A percentile compares a stretch with the other conserved stretches of the same genome.
Evolutionary conservation across 2,113 vertebrate species (phyloP).

Genomic region (Phalacrocorax carbo): DNA sequence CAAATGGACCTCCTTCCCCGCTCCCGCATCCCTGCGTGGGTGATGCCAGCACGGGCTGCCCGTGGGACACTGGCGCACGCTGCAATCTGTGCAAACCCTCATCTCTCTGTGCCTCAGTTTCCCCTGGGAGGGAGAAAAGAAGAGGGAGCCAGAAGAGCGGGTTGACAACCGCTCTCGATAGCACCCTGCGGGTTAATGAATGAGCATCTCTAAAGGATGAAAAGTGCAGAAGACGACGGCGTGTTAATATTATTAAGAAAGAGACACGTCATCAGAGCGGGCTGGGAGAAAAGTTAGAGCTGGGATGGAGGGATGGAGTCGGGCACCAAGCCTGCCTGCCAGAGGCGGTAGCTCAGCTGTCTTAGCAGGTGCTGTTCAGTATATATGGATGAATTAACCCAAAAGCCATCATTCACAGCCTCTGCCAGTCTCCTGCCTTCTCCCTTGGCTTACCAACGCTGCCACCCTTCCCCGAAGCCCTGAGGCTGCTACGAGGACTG

Average conservation of each 20-base stretch:
- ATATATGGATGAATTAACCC: neutral
- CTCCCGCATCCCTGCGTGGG: neutral
- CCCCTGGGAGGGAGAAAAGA: neutral
- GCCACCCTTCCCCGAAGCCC: neutral
- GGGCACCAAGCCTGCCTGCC: neutral
- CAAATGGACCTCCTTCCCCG: neutral
- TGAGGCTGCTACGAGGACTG: neutral
- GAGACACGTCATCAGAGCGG: neutral
- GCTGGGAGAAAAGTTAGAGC: neutral
- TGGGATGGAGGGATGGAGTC: neutral
- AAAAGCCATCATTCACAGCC: neutral
- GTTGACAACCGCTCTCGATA: neutral
- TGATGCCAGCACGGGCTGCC: neutral
- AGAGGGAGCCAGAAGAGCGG: neutral
- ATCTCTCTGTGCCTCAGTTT: conserved; percentile 37
- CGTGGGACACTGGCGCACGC: accelerated
- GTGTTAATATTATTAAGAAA: neutral
- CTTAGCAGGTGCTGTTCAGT: neutral
- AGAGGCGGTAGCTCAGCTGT: neutral
- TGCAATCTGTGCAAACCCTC: neutral
- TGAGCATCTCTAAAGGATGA: neutral
- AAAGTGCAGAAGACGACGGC: accelerated
- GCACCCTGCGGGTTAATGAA: neutral
- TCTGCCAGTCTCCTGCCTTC: neutral
- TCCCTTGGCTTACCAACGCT: neutral